These are phyloP conservation scores for Lysiphlebus fabarum DNA, from an alignment of 1,140 invertebrate genomes.

Conservation along the genomic window DNA sequence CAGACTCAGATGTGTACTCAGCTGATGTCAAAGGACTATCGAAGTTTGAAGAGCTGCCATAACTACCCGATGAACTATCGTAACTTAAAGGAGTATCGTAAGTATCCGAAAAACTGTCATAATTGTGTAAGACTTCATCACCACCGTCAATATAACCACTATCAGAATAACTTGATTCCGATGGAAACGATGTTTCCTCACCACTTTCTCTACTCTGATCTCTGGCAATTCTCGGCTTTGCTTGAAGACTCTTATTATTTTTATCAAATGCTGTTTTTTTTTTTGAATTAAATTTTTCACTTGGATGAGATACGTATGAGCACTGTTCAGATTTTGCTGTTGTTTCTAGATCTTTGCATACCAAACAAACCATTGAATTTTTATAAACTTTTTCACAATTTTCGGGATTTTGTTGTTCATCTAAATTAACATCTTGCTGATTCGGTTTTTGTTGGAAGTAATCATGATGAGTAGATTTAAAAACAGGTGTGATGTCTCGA, in stretches of 20 bases:
- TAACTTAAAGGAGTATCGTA: not conserved
- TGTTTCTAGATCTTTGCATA: conserved; percentile 67
- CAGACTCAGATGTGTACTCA: conserved; percentile 14
- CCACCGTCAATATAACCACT: conserved; percentile 30
- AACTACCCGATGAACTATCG: not conserved
- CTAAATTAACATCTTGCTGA: not conserved
- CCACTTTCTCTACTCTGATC: conserved; percentile 24
- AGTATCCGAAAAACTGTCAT: conserved; percentile 13
- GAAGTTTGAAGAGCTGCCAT: conserved; percentile 1
- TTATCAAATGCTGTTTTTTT: conserved; percentile 35
- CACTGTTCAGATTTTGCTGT: conserved; percentile 72
- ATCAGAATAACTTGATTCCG: conserved; percentile 14
- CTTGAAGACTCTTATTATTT: conserved; percentile 29
- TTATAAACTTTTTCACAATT: conserved; percentile 62
- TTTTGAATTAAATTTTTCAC: conserved; percentile 63
- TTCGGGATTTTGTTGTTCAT: conserved; percentile 31
- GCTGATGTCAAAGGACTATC: not conserved
- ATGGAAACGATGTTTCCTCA: conserved; percentile 27
- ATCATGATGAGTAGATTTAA: conserved; percentile 42
- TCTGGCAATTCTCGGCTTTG: conserved; percentile 24
- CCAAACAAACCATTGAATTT: conserved; percentile 67
- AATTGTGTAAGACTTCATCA: conserved; percentile 33
- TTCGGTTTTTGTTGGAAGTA: conserved; percentile 30
- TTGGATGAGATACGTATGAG: conserved; percentile 63
- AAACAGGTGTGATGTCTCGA: conserved; percentile 20